Base-by-base conservation (phyloP, 2,797 vertebrate species). In the Astyanax mexicanus region DNA sequence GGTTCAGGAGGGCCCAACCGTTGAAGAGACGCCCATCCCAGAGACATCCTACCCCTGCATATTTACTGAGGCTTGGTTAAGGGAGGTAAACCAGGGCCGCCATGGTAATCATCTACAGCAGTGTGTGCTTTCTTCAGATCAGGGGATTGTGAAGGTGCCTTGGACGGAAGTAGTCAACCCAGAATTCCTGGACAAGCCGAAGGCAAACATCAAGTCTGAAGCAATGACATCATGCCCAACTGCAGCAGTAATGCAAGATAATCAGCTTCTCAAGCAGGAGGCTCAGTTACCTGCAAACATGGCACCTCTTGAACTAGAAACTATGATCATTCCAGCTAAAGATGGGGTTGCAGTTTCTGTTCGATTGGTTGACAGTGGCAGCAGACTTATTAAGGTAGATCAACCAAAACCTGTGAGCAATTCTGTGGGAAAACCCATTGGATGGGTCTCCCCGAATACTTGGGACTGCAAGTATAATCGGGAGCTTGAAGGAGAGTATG, bases 401-500 rank as follows among this genome's bases (percentile, higher is more conserved):
- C 91, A 91, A 77, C 78, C 87, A 19, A 89, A 83, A 77, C 78
- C 66, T 78, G 76, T 49, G 0, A 86, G 82, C 11, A 91, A 81
- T 49, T 75, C 88, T 42, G 74, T 55, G 51, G 88, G 92, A 58
- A 93, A 93, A 76, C 89, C 92, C 0, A 81, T 91, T 19, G 79
- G 69, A 5, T 93, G 92, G 85, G 88, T 92, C 6, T 83, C 94
- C 74, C 95, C 96, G 3, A 94, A 93, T 60, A 89, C 91, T 32
- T 92, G 92, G 13, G 89, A 93, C 55, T 93, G 88, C 68, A 74
- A 86, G 40, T 88, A 83, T 73, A 90, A 87, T 81, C 89, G 87
- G 80, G 93, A 95, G 74, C 88, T 95, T 15, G 96, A 95, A 80
- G 97, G 97, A 0, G 97, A 98, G 71, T 99, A 99, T 2, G 97